Evolutionary conservation across 1,140 invertebrate species (phyloP), one percentile per base, ranked within the genome.

Genomic region (Brachionus rubens): DNA sequence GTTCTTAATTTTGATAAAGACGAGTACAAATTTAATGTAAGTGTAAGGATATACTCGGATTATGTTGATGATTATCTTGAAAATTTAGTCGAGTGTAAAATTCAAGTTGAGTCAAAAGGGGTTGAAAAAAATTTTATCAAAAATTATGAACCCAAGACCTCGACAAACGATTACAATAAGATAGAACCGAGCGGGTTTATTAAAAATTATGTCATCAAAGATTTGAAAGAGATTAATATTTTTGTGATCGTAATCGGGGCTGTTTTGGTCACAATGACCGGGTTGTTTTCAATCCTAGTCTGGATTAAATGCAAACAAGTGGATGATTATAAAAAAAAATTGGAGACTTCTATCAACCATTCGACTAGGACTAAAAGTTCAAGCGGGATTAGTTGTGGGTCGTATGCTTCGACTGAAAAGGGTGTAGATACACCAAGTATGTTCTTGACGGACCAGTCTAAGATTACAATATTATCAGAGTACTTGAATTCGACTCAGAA

Each of bases 1-100:
- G 0, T 72, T 12, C n/a, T 40, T 16, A 40, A 33, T 19, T 65
- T 65, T 46, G 40, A 65, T 21, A 7, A 41, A 12, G 68, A 50
- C 6, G 68, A 72, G 3, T 72, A 50, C 28, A 72, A 72, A 33
- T 72, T 72, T 19, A 72, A 72, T 54, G 68, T 72, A 5, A 21
- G 46, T 0, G 68, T 54, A 10, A n/a, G 30, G 26, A 72, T 72
- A 10, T 72, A 50, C 26, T 72, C 68, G 10, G 10, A 48, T n/a
- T 7, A 72, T 40, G 7, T 16, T 0, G 40, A 48, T 12, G 16
- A 7, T 21, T 72, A 72, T 36, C 50, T 72, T 12, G 2, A 28
- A 19, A 72, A 54, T 21, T 30, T 21, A 14, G 68, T 54, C 5
- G 68, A 30, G 14, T 72, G 68, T 36, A 48, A 50, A 33, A 54